A percentile compares a stretch with the other conserved stretches of the same genome.
Evolutionary conservation across 35 echinoderm and acorn worm species (phyloP).

Genomic region (Strongylocentrotus purpuratus): DNA sequence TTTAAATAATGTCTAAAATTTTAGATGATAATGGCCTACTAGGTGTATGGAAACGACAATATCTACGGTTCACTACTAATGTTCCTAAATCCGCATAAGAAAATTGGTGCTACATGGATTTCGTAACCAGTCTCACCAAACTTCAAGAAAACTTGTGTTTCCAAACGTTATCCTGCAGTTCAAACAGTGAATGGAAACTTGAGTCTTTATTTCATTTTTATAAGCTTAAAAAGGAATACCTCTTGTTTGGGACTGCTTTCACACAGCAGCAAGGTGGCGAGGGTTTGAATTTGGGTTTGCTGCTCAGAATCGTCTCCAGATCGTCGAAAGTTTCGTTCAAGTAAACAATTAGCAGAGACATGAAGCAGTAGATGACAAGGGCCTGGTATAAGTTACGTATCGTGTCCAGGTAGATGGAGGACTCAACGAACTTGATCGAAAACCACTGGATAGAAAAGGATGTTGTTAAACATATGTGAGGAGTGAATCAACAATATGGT

Average conservation of each 20-base stretch:
- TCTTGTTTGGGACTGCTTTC: slow-evolving; percentile 32
- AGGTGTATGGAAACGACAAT: no score
- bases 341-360: slow-evolving; percentile 6
- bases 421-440: not conserved
- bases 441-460: slow-evolving; percentile 3
- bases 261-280: slow-evolving; percentile 39
- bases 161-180: no score
- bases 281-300: slow-evolving; percentile 21
- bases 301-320: not conserved
- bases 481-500: no score
- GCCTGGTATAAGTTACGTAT: slow-evolving; percentile 48
- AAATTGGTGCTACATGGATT: no score
- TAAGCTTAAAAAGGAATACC: not conserved
- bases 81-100: no score
- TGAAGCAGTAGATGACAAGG: slow-evolving; percentile 34
- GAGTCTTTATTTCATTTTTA: no score
- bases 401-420: slow-evolving; percentile 31
- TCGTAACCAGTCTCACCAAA: no score
- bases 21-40: no score
- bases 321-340: not conserved
- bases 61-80: no score
- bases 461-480: not conserved
- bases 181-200: no score
- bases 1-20: no score
- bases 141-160: no score